Percentiles rank a stretch among this genome's conserved stretches.
Conservation (phyloP, 2,113 vertebrate genomes). For the Otolemur garnettii region DNA sequence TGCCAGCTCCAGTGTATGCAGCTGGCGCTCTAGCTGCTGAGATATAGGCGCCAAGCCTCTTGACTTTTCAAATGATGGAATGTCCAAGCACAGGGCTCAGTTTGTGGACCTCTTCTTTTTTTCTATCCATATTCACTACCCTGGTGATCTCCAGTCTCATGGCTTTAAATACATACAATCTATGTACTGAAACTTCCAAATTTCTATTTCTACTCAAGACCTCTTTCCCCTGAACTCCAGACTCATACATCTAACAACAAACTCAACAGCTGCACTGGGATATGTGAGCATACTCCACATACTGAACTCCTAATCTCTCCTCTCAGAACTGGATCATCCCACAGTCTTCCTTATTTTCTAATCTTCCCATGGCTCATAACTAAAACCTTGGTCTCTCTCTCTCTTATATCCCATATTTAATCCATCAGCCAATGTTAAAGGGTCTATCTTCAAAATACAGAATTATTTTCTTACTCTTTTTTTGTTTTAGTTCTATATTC, state of each 20-base stretch:
- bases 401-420: not conserved
- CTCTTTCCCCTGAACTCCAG: not conserved
- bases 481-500: not conserved
- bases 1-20: no score
- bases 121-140: not conserved
- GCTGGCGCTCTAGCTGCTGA: no score
- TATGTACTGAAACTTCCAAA: not conserved
- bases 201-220: conserved; percentile 1
- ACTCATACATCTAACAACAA: not conserved
- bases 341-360: not conserved
- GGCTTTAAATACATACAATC: conserved; percentile 15
- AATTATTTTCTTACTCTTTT: not conserved
- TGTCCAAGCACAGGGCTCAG: not conserved
- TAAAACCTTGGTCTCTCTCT: not conserved
- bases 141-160: not conserved
- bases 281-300: not conserved
- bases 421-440: not conserved
- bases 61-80: not conserved
- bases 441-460: conserved; percentile 41
- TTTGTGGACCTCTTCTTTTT: not conserved
- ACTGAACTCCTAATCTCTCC: not conserved
- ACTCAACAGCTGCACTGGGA: not conserved
- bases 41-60: not conserved
- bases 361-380: conserved; percentile 34
- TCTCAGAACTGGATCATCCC: not conserved